Percentiles rank a stretch among this genome's conserved stretches.
phyloP scores from a whole-genome alignment of 2,888 invertebrate genomes.

The Philhelius pedissequus region DNA sequence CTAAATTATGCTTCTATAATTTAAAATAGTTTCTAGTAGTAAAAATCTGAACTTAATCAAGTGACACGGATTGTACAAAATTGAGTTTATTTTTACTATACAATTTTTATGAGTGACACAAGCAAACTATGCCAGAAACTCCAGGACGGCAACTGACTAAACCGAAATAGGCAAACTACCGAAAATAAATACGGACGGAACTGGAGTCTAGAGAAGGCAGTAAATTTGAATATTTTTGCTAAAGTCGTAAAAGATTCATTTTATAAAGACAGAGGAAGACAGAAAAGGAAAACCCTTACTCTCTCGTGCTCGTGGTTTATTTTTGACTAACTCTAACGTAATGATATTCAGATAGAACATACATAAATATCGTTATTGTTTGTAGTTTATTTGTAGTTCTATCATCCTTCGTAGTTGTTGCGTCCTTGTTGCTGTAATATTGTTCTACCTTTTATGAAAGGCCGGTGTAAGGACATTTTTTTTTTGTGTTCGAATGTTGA shows the following conservation, averaged over 20 bases:
- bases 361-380: constrained; percentile 10
- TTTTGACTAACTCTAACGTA: constrained; percentile 10
- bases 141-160: neutral
- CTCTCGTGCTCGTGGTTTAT: neutral
- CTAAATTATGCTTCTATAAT: no score
- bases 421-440: neutral
- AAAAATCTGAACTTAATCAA: neutral
- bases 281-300: neutral
- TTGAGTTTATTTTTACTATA: constrained; percentile 43
- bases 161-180: neutral
- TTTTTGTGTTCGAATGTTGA: neutral
- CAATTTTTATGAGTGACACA: constrained; percentile 38
- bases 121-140: neutral
- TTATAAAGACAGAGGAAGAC: neutral
- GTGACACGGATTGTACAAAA: neutral
- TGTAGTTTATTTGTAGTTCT: constrained; percentile 1
- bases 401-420: neutral
- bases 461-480: neutral
- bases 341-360: neutral
- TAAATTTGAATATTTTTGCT: constrained; percentile 58
- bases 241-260: constrained; percentile 50
- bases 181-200: constrained; percentile 22
- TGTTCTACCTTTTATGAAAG: neutral
- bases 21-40: no score
- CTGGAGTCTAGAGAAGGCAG: no score